phyloP scores from a whole-genome alignment of 2,797 vertebrate species.

The Myotis daubentonii region DNA sequence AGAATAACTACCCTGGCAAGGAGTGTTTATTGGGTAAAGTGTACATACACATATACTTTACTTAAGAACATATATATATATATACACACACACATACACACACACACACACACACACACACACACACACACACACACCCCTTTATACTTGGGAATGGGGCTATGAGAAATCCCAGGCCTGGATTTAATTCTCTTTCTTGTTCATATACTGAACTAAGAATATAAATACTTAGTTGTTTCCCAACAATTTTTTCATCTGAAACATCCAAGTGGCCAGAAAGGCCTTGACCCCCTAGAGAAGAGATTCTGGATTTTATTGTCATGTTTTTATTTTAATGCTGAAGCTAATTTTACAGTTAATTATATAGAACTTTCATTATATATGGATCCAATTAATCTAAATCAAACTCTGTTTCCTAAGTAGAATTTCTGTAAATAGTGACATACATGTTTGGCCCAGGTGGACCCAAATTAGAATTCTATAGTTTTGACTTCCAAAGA shows the following conservation, averaged over 20 bases:
- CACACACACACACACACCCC: too few species aligned
- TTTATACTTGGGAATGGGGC: not conserved
- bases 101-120: too few species aligned
- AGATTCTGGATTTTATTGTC: not conserved
- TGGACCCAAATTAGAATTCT: not conserved
- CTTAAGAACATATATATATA: too few species aligned
- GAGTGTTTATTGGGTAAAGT: not conserved
- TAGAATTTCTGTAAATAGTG: not conserved
- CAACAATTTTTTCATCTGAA: not conserved
- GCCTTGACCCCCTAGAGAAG: not conserved
- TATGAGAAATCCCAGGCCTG: not conserved
- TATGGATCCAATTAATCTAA: not conserved
- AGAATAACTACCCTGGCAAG: not conserved
- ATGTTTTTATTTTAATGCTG: slow-evolving; percentile 37
- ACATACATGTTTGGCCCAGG: not conserved
- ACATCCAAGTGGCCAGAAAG: not conserved
- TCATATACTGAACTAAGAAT: not conserved
- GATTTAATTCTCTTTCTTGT: not conserved
- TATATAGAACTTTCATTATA: not conserved
- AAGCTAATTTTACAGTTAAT: slow-evolving; percentile 43
- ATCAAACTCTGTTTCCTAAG: not conserved
- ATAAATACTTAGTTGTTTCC: not conserved
- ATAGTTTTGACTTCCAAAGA: not conserved
- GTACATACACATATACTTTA: not conserved
- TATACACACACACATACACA: too few species aligned